Conservation (phyloP, 2,797 vertebrate species). For the Argya squamiceps region DNA sequence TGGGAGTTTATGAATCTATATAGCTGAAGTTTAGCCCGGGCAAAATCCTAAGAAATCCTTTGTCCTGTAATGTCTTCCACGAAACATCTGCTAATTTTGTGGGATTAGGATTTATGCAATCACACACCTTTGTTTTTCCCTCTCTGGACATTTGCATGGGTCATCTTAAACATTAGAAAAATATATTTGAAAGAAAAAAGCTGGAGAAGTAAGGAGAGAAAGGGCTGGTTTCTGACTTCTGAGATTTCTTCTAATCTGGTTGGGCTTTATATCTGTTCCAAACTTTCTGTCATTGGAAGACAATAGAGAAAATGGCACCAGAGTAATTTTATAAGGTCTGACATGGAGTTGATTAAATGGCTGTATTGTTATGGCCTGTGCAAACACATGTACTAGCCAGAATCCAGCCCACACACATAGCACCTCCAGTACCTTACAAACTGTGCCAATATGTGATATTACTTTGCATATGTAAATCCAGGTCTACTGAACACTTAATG, state of each 20-base stretch:
- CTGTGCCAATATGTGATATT: not conserved
- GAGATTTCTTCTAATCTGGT: not conserved
- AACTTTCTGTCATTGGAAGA: not conserved
- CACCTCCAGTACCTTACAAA: not conserved
- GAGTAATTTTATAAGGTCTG: not conserved
- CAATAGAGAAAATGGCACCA: not conserved
- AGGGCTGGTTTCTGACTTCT: not conserved
- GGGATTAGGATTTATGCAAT: not conserved
- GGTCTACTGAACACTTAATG: not conserved
- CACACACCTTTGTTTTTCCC: not conserved
- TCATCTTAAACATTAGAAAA: not conserved
- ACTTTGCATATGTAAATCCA: not conserved
- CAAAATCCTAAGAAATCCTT: not conserved
- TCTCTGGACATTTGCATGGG: not conserved
- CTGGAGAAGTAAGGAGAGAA: not conserved
- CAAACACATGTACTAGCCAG: not conserved
- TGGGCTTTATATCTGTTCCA: not conserved
- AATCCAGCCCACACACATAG: not conserved
- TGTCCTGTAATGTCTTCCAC: not conserved
- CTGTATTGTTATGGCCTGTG: not conserved
- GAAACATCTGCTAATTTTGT: not conserved
- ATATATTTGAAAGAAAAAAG: not conserved
- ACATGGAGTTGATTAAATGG: not conserved
- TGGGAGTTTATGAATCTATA: not conserved
- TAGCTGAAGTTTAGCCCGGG: not conserved